A percentile compares a stretch with the other conserved stretches of the same genome.
These are phyloP conservation scores for Oegoconia quadripuncta DNA, from an alignment of 2,888 invertebrate genomes.

Conservation along the genomic window DNA sequence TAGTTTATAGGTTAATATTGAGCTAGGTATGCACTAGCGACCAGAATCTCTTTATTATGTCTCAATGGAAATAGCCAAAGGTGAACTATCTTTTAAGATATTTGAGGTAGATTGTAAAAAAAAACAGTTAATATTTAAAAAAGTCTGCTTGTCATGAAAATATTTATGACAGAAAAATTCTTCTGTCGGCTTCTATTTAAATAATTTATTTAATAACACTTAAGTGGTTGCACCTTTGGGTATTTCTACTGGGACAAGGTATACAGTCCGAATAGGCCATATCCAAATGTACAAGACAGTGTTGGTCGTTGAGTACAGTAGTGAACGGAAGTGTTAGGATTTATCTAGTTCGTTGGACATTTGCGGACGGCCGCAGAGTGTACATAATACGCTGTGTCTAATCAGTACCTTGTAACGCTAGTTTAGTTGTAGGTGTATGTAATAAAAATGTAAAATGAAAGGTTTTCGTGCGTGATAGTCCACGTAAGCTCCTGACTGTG, in stretches of 20 bases:
- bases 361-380: slow-evolving; percentile 47
- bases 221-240: too few species aligned
- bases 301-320: slow-evolving; percentile 43
- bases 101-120: too few species aligned
- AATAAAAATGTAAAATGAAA: slow-evolving; percentile 45
- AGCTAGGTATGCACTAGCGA: slow-evolving; percentile 49
- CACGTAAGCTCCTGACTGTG: slow-evolving; percentile 30
- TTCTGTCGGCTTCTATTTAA: too few species aligned
- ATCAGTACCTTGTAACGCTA: slow-evolving; percentile 66
- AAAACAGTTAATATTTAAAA: too few species aligned
- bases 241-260: too few species aligned
- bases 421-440: slow-evolving; percentile 59
- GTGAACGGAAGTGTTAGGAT: slow-evolving; percentile 36
- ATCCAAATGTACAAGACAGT: slow-evolving; percentile 37
- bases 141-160: too few species aligned
- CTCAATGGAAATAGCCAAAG: too few species aligned
- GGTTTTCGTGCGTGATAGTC: slow-evolving; percentile 49
- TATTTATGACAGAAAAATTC: too few species aligned
- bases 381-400: slow-evolving; percentile 64
- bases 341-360: slow-evolving; percentile 42
- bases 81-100: too few species aligned
- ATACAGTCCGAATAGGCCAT: slow-evolving; percentile 15
- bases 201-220: too few species aligned
- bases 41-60: too few species aligned
- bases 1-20: slow-evolving; percentile 52